Base-by-base conservation (phyloP, 92 coral and sea anemone species). In the Palythoa grandis region DNA sequence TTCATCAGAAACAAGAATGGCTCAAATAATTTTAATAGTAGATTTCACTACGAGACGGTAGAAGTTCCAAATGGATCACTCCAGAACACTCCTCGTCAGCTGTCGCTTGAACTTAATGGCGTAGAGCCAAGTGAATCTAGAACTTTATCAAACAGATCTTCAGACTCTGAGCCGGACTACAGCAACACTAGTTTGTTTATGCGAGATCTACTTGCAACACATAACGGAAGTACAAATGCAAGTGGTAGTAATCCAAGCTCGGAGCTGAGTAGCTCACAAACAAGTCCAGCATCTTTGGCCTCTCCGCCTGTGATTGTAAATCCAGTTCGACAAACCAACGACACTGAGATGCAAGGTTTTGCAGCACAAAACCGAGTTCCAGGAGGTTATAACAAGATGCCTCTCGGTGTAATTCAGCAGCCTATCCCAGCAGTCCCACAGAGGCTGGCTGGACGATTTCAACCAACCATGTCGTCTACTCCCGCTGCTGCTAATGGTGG, bases 391-490 rank as follows among this genome's bases (percentile, higher is more conserved):
- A 74, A 60, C 25, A 79, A 66, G 50, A 80, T 56, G 40, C 87
- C 78, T 14, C 57, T 78, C 17, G 35, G 54, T 20, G 83, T 50
- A 43, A 89, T 86, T 54, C 87, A 85, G 67, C 73, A 50, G 11
- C 47, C 72, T 6, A 78, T 75, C 22, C 76, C 74, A 5, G 60
- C 72, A 20, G 80, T 78, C 20, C 91, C 91, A 7, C 86, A 22
- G 82, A 85, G 94, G 69, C 17, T 66, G n/a, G 71, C 88, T 70
- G 88, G 89, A 16, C 78, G 91, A 9, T 94, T 94, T 80, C 87
- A 86, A 73, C 98, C 98, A 24, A 90, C 95, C 8, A 80, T 92
- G 91, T 90, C 98, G 2, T 94, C 98, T 37, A 94, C 98, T 17
- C 98, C 97, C 57, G 52, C 89, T 17, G 73, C 88, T 50, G 88